Base-by-base conservation (phyloP, 2,113 vertebrate species). In the Channa argus region DNA sequence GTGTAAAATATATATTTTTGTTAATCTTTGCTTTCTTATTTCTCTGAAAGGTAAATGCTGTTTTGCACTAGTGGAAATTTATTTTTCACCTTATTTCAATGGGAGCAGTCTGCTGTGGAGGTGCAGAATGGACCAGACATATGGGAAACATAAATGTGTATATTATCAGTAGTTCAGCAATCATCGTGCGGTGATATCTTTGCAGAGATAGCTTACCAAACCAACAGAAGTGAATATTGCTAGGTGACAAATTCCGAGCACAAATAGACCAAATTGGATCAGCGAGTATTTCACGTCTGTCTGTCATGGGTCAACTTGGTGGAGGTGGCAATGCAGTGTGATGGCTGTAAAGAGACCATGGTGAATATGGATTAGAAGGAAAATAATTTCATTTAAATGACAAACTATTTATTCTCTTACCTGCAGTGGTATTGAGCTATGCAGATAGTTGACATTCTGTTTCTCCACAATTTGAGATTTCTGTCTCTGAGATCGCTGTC, bases 11-110 rank as follows among this genome's bases (percentile, higher is more conserved):
- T 66, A 54, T 70, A 66, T 74, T 77, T 73, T 80, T 73, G 39
- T 74, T 80, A 46, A 47, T 71, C n/a, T 71, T 72, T 83, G 13
- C 80, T 80, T 80, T 67, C 8, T 82, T 87, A 76, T 81, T 88
- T 45, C 82, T 89, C 80, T 89, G 67, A 86, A 79, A 83, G 88
- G 89, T 84, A 89, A 76, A 79, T 12, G 12, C 83, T 88, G 66
- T 79, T 91, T 91, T 91, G 89, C 89, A 90, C 84, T 87, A 77
- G 78, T 90, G 87, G 76, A 87, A 84, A 67, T 80, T 78, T 75
- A 70, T 82, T 88, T 88, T 90, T 90, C 86, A 83, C 85, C 59
- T 85, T 67, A 75, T 89, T 80, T 84, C 11, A 79, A 14, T 47
- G 6, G 55, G 54, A 86, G 11, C 65, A 63, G 50, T 75, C 51